These are phyloP conservation scores for Periparus ater DNA, from an alignment of 2,797 vertebrate genomes.

Conservation along the genomic window DNA sequence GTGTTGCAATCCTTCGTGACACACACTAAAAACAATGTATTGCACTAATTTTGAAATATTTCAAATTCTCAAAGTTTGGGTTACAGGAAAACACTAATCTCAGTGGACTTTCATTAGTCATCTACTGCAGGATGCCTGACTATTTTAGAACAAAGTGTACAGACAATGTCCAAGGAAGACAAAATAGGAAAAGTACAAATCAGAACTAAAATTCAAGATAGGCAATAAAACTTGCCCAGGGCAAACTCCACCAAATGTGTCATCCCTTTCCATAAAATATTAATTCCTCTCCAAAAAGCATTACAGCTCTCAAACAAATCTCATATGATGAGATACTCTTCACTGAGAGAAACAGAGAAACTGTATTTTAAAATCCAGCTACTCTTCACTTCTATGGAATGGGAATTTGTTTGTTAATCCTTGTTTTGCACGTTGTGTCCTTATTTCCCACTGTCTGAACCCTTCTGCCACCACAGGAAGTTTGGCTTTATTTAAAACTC, in stretches of 20 bases:
- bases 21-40: neutral
- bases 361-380: neutral
- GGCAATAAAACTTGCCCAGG: neutral
- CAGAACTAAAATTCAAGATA: neutral
- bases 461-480: neutral
- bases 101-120: slow-evolving; percentile 10
- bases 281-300: neutral
- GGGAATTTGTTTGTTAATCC: neutral
- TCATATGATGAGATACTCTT: neutral
- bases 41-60: neutral
- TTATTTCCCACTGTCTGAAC: neutral
- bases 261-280: neutral
- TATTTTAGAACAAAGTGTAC: slow-evolving; percentile 16
- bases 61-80: neutral
- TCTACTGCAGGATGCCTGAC: neutral
- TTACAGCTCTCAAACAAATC: neutral
- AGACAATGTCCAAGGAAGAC: neutral
- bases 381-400: neutral
- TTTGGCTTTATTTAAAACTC: neutral
- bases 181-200: neutral
- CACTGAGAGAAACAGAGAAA: neutral
- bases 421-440: neutral
- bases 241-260: neutral
- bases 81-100: slow-evolving; percentile 16
- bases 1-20: neutral